Evolutionary conservation across 1,140 invertebrate species (phyloP), one percentile per base, ranked within the genome.

Genomic region (Rhagoletis pomonella): DNA sequence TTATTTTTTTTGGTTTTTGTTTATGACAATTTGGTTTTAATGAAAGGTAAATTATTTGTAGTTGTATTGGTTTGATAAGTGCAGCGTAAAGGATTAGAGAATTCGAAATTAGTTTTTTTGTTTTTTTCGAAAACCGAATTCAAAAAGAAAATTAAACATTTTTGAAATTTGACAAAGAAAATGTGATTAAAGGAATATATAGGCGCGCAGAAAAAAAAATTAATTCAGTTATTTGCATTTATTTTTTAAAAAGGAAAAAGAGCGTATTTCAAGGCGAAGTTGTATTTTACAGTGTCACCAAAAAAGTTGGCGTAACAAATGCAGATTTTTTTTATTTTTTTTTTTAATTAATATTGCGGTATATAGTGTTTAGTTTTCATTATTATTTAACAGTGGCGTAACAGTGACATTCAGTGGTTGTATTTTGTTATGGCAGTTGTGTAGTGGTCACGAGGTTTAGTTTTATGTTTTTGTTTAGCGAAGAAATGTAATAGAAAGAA

Each of bases 1-100:
- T 42, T 87, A n/a, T 84, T 47, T 84, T 81, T 87, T 87, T 88
- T 17, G 5, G 77, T 88, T 86, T 64, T 50, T 29, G 69, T 19
- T 44, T 50, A 86, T 88, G 86, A 85, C 50, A 89, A 87, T 87
- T 85, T 60, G 67, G 86, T 65, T 85, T 65, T 6, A 39, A 64
- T 19, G 9, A 64, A 42, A 10, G 39, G 3, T 67, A 47, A 50
- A 47, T 65, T 65, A 42, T 86, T 86, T 67, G 44, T 86, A 9
- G 14, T 69, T 86, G 67, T 65, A 14, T 19, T 50, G 29, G 17
- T 86, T 55, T 55, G 50, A 55, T 7, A 55, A 55, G 50, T 55
- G 50, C 50, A 55, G 50, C 5, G 50, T 55, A 10, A 55, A 55
- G 50, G 10, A 55, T 55, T 55, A 7, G 10, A 7, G 50, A 10